These are phyloP conservation scores for Paedocypris sp. DNA, from an alignment of 2,113 vertebrate genomes.

Conservation along the genomic window DNA sequence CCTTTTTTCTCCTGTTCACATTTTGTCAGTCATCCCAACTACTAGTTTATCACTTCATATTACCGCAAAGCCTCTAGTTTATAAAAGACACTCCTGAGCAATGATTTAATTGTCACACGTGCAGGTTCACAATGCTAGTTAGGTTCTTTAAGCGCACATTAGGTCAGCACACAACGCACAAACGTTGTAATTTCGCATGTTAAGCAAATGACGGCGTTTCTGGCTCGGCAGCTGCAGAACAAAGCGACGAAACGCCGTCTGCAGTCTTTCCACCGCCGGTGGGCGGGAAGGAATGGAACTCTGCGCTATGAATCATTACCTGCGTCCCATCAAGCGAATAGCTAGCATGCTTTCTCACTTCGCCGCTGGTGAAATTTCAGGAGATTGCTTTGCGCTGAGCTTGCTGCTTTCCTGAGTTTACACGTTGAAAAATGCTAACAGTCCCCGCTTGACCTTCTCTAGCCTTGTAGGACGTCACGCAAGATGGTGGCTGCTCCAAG, in stretches of 20 bases:
- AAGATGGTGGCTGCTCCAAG: not conserved
- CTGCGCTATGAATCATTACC: slow-evolving; percentile 40
- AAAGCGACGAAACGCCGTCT: not conserved
- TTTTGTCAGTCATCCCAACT: too few relatives aligned
- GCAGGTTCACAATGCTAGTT: too few relatives aligned
- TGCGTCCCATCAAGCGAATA: slow-evolving; percentile 33
- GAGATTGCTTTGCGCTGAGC: not conserved
- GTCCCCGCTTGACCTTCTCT: slow-evolving; percentile 6
- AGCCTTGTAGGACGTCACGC: not conserved
- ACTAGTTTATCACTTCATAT: too few relatives aligned
- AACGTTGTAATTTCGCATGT: slow-evolving; percentile 14
- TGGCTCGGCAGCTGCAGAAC: slow-evolving; percentile 27
- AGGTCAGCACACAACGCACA: not conserved
- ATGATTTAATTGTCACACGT: too few relatives aligned
- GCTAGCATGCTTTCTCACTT: slow-evolving; percentile 33
- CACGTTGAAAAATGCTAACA: slow-evolving; percentile 10
- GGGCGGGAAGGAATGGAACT: slow-evolving; percentile 39
- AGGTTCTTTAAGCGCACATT: too few relatives aligned
- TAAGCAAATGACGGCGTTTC: slow-evolving; percentile 26
- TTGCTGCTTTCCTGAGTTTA: slow-evolving; percentile 21
- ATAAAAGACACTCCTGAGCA: too few relatives aligned
- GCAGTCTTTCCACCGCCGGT: not conserved
- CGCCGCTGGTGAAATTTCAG: not conserved
- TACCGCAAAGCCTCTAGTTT: too few relatives aligned
- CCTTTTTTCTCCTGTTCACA: too few relatives aligned